These are phyloP conservation scores for Tipula confusa DNA, from an alignment of 2,888 invertebrate species.

Conservation along the genomic window DNA sequence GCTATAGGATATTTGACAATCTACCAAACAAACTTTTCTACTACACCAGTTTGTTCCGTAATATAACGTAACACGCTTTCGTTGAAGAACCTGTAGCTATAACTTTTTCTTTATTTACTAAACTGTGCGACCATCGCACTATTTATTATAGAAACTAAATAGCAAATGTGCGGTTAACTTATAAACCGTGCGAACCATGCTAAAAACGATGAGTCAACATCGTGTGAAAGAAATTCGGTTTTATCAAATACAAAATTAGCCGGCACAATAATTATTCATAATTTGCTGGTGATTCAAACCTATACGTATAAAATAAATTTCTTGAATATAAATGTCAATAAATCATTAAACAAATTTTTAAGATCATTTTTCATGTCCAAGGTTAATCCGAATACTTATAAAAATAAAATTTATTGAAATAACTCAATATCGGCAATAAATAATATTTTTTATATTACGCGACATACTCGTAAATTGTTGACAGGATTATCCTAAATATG, in stretches of 20 bases:
- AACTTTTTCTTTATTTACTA: no score
- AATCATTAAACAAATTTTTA: neutral
- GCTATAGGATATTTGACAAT: no score
- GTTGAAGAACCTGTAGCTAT: no score
- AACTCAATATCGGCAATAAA: slow-evolving; percentile 15
- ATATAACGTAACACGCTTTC: no score
- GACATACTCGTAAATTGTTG: neutral
- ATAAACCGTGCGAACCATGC: neutral
- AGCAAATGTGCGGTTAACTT: neutral
- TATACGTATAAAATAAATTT: neutral
- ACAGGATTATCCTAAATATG: neutral
- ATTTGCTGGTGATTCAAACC: neutral
- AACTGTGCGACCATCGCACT: no score
- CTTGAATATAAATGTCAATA: slow-evolving; percentile 20
- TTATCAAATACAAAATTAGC: neutral
- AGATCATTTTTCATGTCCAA: slow-evolving; percentile 12
- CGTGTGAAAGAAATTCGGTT: neutral
- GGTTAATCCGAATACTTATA: slow-evolving; percentile 3
- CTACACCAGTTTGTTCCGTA: no score
- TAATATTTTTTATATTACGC: neutral
- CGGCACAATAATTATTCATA: neutral
- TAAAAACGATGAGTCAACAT: neutral
- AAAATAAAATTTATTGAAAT: neutral
- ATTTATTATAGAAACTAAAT: no score
- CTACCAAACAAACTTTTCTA: no score